Evolutionary conservation across 2,797 vertebrate species (phyloP).

Genomic region (Novumbra hubbsi): DNA sequence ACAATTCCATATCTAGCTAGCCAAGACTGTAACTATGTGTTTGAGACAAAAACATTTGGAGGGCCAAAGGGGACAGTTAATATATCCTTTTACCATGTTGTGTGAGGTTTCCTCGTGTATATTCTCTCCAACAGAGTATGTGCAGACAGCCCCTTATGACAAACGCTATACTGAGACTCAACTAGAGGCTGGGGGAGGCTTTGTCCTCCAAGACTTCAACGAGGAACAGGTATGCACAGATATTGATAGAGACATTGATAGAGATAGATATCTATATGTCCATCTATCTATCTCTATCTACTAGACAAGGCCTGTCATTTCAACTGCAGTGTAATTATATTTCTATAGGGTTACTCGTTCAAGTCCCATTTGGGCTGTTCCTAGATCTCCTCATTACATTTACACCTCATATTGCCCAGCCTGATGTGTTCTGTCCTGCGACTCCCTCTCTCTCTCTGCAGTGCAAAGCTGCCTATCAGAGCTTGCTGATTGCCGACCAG

Average conservation of each 20-base stretch:
- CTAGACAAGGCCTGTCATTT: neutral
- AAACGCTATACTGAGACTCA: constrained; percentile 86
- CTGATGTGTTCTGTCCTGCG: neutral
- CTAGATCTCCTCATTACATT: neutral
- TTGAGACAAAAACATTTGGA: no score
- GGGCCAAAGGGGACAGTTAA: neutral
- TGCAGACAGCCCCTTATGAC: constrained; percentile 85
- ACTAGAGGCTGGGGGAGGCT: constrained; percentile 90
- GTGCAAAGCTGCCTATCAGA: constrained; percentile 93
- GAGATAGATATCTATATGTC: no score
- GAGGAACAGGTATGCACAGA: constrained; percentile 84
- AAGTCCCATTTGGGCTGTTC: neutral
- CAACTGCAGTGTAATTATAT: neutral
- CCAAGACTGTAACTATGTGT: no score
- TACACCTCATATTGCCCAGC: neutral
- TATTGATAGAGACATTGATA: no score
- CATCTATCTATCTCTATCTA: no score
- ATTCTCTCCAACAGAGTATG: constrained; percentile 72
- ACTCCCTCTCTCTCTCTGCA: constrained; percentile 41
- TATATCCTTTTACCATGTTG: neutral
- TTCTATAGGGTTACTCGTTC: neutral
- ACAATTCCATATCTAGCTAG: no score
- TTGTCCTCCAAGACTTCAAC: constrained; percentile 92
- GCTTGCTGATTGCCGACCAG: constrained; percentile 92
- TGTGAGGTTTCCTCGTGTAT: neutral